phyloP scores from a whole-genome alignment of 2,888 invertebrate genomes.

The Automeris io region DNA sequence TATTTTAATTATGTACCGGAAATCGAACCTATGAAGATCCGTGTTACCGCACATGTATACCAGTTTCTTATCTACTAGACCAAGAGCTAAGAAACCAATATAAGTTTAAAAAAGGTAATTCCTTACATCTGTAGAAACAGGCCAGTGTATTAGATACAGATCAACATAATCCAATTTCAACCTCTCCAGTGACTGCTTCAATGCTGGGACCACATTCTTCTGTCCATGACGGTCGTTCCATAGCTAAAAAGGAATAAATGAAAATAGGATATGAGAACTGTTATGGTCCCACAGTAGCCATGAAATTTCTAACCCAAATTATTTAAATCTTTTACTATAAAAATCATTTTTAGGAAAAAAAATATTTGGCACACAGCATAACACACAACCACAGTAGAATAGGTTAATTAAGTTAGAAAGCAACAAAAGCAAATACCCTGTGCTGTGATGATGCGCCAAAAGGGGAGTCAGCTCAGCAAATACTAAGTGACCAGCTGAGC shows the following conservation, averaged over 20 bases:
- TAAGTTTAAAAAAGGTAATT: too few relatives aligned
- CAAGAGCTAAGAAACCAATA: too few relatives aligned
- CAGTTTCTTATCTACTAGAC: slow-evolving; percentile 15
- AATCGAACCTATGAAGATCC: not conserved
- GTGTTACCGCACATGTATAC: not conserved
- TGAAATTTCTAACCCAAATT: too few relatives aligned
- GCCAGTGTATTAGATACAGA: slow-evolving; percentile 90
- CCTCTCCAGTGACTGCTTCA: slow-evolving; percentile 79
- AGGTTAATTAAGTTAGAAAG: too few relatives aligned
- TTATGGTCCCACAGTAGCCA: too few relatives aligned
- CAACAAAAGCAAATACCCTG: too few relatives aligned
- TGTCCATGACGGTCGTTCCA: slow-evolving; percentile 78
- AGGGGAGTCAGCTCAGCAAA: too few relatives aligned
- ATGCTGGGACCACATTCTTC: slow-evolving; percentile 79
- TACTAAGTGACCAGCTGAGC: too few relatives aligned
- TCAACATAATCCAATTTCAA: slow-evolving; percentile 86
- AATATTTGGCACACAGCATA: not conserved
- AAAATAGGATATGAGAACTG: too few relatives aligned
- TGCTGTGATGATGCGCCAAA: too few relatives aligned
- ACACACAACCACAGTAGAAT: too few relatives aligned
- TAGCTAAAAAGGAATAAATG: slow-evolving; percentile 47
- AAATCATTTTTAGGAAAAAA: not conserved
- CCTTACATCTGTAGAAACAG: slow-evolving; percentile 77
- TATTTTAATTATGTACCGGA: not conserved
- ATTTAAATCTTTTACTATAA: not conserved